phyloP scores from a whole-genome alignment of 1,140 invertebrate genomes.

The Latrodectus geometricus region DNA sequence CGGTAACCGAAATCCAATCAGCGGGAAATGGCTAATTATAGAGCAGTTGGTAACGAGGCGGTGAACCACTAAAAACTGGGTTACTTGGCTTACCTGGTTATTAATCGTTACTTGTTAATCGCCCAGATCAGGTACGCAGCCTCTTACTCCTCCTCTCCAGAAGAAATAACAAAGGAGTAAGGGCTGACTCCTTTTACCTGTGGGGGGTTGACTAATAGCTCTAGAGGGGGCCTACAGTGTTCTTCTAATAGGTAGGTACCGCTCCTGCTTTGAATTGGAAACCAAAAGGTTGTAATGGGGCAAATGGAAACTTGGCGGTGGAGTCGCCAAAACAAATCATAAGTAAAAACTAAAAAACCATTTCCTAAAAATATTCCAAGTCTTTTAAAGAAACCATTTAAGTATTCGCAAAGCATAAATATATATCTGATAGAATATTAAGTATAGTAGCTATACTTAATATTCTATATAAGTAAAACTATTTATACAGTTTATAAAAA shows the following conservation, averaged over 20 bases:
- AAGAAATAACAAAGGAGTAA: not conserved
- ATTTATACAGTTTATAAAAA: too few relatives aligned
- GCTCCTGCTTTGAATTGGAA: slow-evolving; percentile 25
- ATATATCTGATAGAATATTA: too few relatives aligned
- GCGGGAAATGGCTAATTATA: slow-evolving; percentile 35
- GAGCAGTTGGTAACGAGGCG: slow-evolving; percentile 22
- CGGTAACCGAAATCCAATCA: slow-evolving; percentile 44
- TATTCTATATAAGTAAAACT: too few relatives aligned
- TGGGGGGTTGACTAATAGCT: slow-evolving; percentile 57
- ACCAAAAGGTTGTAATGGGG: slow-evolving; percentile 17
- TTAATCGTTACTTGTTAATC: slow-evolving; percentile 6
- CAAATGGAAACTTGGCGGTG: not conserved
- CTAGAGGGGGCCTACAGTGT: slow-evolving; percentile 43
- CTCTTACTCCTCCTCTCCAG: not conserved
- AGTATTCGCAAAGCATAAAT: too few relatives aligned
- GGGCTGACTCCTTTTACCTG: slow-evolving; percentile 9
- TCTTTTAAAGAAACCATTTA: too few relatives aligned
- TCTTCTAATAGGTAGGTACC: slow-evolving; percentile 47
- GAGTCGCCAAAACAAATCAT: not conserved
- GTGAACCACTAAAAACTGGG: slow-evolving; percentile 54
- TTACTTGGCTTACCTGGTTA: slow-evolving; percentile 10
- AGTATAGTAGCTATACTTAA: too few relatives aligned
- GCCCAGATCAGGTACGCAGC: not conserved
- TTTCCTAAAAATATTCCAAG: too few relatives aligned
- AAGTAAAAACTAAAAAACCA: too few relatives aligned